Conservation (phyloP, 2,797 vertebrate species). For the Epinephelus malabaricus region DNA sequence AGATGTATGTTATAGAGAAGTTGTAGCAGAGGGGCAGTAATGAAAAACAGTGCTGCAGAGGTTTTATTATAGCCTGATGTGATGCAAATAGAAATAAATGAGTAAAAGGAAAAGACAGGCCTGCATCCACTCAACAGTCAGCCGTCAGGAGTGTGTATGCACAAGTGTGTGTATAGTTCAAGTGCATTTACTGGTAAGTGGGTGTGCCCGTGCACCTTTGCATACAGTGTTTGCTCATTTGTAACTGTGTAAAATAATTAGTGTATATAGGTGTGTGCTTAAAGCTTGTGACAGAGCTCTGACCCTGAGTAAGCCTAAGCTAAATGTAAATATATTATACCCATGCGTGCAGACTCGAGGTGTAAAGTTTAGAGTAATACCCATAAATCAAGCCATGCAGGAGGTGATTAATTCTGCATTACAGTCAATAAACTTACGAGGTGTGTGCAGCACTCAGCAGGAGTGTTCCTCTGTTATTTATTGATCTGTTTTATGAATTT, state of each 20-base stretch:
- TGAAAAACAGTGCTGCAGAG: slow-evolving; percentile 29
- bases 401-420: slow-evolving; percentile 49
- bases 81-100: slow-evolving; percentile 18
- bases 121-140: neutral
- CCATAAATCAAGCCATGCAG: slow-evolving; percentile 39
- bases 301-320: neutral
- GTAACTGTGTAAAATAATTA: neutral
- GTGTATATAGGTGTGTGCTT: neutral
- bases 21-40: slow-evolving; percentile 23
- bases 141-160: neutral
- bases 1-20: slow-evolving; percentile 32
- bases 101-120: slow-evolving; percentile 5
- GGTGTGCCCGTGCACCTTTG: slow-evolving; percentile 17
- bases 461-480: slow-evolving; percentile 6
- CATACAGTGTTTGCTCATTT: slow-evolving; percentile 2
- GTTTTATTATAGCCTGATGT: slow-evolving; percentile 24
- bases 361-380: slow-evolving; percentile 34
- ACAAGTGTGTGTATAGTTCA: slow-evolving; percentile 14
- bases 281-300: neutral
- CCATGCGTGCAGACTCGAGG: neutral
- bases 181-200: neutral
- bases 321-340: neutral
- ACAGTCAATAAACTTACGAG: slow-evolving; percentile 29
- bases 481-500: slow-evolving; percentile 21
- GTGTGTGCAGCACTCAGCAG: neutral